Percentiles rank a stretch among this genome's conserved stretches.
These are phyloP conservation scores for Falco biarmicus DNA, from an alignment of 2,797 vertebrate genomes.

Conservation along the genomic window DNA sequence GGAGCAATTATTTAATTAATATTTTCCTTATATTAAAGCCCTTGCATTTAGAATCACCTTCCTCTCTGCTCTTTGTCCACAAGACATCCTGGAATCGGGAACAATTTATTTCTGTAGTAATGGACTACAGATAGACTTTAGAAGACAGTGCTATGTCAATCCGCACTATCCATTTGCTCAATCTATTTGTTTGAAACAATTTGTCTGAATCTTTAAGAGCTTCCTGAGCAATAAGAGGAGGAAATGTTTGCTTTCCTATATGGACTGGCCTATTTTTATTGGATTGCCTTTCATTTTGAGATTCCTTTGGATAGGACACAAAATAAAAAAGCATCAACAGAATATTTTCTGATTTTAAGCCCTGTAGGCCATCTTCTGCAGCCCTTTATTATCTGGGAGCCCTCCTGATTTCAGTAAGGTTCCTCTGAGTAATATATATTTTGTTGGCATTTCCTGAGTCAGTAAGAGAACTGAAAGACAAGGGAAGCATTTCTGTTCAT, in stretches of 20 bases:
- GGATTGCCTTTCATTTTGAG: slow-evolving; percentile 13
- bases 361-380: background rate
- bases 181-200: background rate
- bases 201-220: background rate
- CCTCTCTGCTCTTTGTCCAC: background rate
- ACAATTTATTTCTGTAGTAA: background rate
- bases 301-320: background rate
- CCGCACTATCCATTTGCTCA: background rate
- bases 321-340: background rate
- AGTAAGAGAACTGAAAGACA: background rate
- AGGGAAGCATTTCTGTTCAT: background rate
- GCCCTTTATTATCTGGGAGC: background rate
- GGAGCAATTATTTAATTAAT: background rate
- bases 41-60: background rate
- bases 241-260: slow-evolving; percentile 4
- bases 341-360: background rate
- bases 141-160: background rate
- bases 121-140: background rate
- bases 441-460: background rate
- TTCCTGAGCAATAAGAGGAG: background rate
- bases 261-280: background rate
- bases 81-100: background rate
- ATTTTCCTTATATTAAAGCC: background rate
- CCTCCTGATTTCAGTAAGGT: background rate
- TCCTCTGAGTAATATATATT: background rate